Evolutionary conservation across 2,113 vertebrate genomes (phyloP).

Genomic region (Hiodon tergisus): DNA sequence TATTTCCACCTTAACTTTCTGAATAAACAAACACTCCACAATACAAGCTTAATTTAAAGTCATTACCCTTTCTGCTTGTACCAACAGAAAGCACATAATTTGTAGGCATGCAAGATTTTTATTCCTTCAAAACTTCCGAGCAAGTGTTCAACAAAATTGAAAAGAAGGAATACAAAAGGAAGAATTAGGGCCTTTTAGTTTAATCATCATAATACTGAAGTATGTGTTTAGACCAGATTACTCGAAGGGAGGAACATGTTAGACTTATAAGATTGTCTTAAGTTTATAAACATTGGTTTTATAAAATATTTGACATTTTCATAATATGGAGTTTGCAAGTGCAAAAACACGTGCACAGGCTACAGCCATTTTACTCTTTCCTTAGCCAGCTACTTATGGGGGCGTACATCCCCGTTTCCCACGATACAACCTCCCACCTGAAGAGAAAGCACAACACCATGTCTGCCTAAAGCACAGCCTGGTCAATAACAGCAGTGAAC

Average conservation of each 20-base stretch:
- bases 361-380: background rate
- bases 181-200: constrained; percentile 16
- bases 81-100: constrained; percentile 28
- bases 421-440: background rate
- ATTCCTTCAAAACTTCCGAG: background rate
- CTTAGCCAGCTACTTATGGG: background rate
- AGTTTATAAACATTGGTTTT: too few relatives aligned
- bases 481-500: constrained; percentile 15
- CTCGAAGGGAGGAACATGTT: background rate
- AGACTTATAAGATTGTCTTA: too few relatives aligned
- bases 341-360: background rate
- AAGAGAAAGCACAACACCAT: background rate
- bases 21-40: constrained; percentile 33
- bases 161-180: constrained; percentile 2
- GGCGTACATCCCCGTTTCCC: background rate
- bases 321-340: too few relatives aligned
- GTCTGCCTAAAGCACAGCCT: background rate
- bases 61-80: constrained; percentile 32
- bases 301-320: too few relatives aligned
- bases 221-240: background rate
- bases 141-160: constrained; percentile 15
- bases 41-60: constrained; percentile 23
- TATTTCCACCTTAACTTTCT: constrained; percentile 37
- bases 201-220: constrained; percentile 34
- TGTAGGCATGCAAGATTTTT: constrained; percentile 5